These are phyloP conservation scores for Apamea crenata DNA, from an alignment of 2,888 invertebrate genomes.

Conservation along the genomic window DNA sequence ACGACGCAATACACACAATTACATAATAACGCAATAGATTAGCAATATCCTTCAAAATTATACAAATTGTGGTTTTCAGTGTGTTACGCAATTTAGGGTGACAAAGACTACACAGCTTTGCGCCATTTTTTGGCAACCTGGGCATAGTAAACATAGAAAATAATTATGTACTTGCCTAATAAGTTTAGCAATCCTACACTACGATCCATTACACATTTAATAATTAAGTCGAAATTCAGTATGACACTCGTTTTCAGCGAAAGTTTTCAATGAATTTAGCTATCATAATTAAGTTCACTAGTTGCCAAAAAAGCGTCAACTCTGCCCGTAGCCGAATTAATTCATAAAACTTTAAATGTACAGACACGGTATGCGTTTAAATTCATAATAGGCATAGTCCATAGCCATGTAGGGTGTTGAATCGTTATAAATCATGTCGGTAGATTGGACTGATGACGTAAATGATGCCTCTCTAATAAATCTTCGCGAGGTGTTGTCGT, in stretches of 20 bases:
- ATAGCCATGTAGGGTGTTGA: constrained; percentile 62
- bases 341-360: constrained; percentile 32
- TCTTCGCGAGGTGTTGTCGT: constrained; percentile 59
- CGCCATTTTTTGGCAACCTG: not conserved
- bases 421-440: constrained; percentile 66
- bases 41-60: too few relatives aligned
- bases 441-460: constrained; percentile 66
- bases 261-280: not conserved
- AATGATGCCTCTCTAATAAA: constrained; percentile 64
- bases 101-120: not conserved
- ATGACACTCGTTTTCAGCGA: not conserved
- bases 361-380: constrained; percentile 45
- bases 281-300: not conserved
- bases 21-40: too few relatives aligned
- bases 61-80: too few relatives aligned
- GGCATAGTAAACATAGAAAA: not conserved
- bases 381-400: constrained; percentile 61
- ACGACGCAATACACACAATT: too few relatives aligned
- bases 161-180: not conserved
- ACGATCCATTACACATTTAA: not conserved
- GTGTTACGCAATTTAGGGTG: too few relatives aligned
- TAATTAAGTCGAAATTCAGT: too few relatives aligned
- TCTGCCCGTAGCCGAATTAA: not conserved
- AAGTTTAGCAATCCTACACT: not conserved
- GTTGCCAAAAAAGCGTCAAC: constrained; percentile 20